Conservation (phyloP, 1,140 invertebrate genomes). For the Nasonia longicornis region DNA sequence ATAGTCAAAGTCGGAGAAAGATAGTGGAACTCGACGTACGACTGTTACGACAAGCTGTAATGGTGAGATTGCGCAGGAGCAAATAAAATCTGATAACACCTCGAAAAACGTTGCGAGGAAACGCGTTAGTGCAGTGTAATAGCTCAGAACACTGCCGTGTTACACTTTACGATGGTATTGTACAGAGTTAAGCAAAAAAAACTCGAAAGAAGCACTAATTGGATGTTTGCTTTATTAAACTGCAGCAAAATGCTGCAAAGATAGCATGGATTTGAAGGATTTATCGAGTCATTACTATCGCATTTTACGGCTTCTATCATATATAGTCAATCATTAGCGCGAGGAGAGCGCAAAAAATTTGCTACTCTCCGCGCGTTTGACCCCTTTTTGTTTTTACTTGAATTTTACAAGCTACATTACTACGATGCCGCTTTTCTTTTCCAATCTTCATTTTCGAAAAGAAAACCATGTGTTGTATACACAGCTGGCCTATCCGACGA, state of each 20-base stretch:
- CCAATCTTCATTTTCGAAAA: no score
- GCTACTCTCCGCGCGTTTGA: neutral
- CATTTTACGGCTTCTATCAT: neutral
- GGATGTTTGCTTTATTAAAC: conserved; percentile 1
- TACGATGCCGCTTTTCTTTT: neutral
- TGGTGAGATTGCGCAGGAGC: no score
- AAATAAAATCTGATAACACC: no score
- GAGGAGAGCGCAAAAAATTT: neutral
- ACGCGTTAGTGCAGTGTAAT: no score
- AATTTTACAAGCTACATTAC: neutral
- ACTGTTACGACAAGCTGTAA: no score
- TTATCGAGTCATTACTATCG: neutral
- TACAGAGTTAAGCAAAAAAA: neutral
- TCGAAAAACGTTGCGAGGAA: no score
- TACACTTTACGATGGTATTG: no score
- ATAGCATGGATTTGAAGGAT: neutral
- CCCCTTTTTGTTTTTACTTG: neutral
- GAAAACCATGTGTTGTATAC: no score
- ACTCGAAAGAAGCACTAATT: neutral
- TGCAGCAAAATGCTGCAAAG: neutral
- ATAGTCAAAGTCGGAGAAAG: neutral
- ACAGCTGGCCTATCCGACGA: neutral
- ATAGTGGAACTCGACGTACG: neutral
- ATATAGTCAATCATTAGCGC: neutral
- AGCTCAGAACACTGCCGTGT: no score